phyloP scores from a whole-genome alignment of 2,113 vertebrate genomes.

The Egretta garzetta region DNA sequence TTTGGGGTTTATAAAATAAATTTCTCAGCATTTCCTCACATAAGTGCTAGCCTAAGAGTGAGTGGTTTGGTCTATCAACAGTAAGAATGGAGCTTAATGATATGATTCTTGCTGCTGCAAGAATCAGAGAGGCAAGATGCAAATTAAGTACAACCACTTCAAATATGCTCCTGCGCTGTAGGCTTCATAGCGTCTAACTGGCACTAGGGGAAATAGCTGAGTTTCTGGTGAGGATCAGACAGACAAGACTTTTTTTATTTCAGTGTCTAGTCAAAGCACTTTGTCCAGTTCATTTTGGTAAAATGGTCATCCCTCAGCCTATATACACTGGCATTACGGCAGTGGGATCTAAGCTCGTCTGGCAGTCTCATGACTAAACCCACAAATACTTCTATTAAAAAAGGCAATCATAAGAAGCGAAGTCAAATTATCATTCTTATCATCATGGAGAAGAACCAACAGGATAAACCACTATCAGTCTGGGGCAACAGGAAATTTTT shows the following conservation, averaged over 20 bases:
- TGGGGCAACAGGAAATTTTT: neutral
- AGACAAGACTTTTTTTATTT: neutral
- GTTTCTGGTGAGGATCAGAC: neutral
- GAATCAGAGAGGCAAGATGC: neutral
- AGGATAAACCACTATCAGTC: neutral
- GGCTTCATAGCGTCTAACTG: neutral
- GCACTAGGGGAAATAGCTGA: neutral
- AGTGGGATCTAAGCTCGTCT: neutral
- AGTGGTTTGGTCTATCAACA: neutral
- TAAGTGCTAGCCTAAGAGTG: neutral
- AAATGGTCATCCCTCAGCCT: neutral
- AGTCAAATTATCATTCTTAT: neutral
- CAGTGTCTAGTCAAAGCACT: neutral
- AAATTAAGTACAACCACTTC: neutral
- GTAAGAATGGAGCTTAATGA: neutral
- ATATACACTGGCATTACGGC: neutral
- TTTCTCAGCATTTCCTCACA: neutral
- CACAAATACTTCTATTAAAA: neutral
- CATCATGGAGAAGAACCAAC: neutral
- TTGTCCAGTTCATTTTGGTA: neutral
- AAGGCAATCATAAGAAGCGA: neutral
- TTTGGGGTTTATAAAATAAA: neutral
- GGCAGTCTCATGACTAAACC: neutral
- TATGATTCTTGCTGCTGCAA: too few species aligned
- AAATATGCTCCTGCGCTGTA: neutral